These are phyloP conservation scores for Aplocera efformata DNA, from an alignment of 2,888 invertebrate species.

Conservation along the genomic window DNA sequence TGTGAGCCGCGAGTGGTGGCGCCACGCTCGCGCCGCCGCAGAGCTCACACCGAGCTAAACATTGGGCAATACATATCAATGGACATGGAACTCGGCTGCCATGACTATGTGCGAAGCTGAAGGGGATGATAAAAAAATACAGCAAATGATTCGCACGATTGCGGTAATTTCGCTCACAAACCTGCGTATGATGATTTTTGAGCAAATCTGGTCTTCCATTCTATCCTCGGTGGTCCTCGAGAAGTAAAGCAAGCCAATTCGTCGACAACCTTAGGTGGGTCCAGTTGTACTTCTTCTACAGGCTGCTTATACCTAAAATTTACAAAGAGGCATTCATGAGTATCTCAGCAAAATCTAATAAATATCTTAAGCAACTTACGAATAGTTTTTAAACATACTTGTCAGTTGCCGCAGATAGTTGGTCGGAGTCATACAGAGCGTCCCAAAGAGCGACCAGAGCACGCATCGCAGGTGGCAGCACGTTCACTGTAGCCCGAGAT, in stretches of 20 bases:
- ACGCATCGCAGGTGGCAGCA: slow-evolving; percentile 92
- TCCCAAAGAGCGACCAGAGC: slow-evolving; percentile 96
- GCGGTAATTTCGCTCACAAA: too few species aligned
- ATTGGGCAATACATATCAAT: neutral
- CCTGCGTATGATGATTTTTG: slow-evolving; percentile 52
- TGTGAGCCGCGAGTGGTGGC: slow-evolving; percentile 93
- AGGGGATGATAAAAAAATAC: too few species aligned
- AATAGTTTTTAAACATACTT: slow-evolving; percentile 36
- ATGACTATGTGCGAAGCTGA: too few species aligned
- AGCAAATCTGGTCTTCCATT: slow-evolving; percentile 41
- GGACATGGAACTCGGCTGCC: too few species aligned
- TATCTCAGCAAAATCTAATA: too few species aligned
- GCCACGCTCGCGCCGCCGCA: slow-evolving; percentile 86
- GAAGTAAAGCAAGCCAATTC: slow-evolving; percentile 26
- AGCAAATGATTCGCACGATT: too few species aligned
- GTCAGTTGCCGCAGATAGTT: slow-evolving; percentile 58
- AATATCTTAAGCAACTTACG: too few species aligned
- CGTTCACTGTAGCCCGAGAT: slow-evolving; percentile 81
- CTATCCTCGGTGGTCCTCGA: slow-evolving; percentile 43
- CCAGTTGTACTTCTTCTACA: slow-evolving; percentile 32
- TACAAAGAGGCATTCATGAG: too few species aligned
- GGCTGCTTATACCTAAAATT: slow-evolving; percentile 46
- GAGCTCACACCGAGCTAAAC: slow-evolving; percentile 86
- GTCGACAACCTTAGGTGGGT: slow-evolving; percentile 45
- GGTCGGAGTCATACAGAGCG: slow-evolving; percentile 83